Conservation (phyloP, 2,888 invertebrate genomes). For the Maniola hyperantus region DNA sequence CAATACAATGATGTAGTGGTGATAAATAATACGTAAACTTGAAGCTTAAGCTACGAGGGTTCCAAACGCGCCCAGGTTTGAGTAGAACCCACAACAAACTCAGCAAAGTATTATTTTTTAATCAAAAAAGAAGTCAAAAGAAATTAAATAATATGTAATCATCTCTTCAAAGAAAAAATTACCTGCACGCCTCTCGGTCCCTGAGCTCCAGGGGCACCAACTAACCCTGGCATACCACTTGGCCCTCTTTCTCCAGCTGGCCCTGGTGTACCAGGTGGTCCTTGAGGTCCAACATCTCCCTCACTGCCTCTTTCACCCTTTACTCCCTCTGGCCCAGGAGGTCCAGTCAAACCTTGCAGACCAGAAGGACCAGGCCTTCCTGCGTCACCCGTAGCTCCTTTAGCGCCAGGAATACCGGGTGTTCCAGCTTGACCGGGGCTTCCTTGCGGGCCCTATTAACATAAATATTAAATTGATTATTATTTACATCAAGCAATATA, state of each 20-base stretch:
- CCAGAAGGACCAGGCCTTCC: slow-evolving; percentile 87
- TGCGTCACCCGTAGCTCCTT: slow-evolving; percentile 87
- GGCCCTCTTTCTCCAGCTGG: slow-evolving; percentile 86
- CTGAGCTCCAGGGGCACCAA: slow-evolving; percentile 85
- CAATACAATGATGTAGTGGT: no score
- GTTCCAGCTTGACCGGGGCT: slow-evolving; percentile 86
- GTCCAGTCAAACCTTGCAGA: slow-evolving; percentile 86
- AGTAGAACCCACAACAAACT: no score
- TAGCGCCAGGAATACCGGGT: slow-evolving; percentile 86
- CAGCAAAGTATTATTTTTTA: no score
- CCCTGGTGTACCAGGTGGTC: slow-evolving; percentile 87
- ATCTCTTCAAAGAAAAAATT: not conserved
- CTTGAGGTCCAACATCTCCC: slow-evolving; percentile 87
- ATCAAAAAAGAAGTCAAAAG: no score
- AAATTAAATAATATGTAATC: not conserved
- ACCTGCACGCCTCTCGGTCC: slow-evolving; percentile 86
- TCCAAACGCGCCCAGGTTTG: no score
- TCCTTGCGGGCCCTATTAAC: slow-evolving; percentile 86
- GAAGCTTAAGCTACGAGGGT: no score
- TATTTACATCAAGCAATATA: not conserved
- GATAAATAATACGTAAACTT: no score
- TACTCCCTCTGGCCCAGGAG: slow-evolving; percentile 86
- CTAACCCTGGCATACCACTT: slow-evolving; percentile 84
- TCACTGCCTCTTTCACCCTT: slow-evolving; percentile 89
- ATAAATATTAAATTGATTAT: not conserved